Conservation (phyloP, 30 jellyfish, hydroid and myxozoan species). For the Rhopilema esculentum region DNA sequence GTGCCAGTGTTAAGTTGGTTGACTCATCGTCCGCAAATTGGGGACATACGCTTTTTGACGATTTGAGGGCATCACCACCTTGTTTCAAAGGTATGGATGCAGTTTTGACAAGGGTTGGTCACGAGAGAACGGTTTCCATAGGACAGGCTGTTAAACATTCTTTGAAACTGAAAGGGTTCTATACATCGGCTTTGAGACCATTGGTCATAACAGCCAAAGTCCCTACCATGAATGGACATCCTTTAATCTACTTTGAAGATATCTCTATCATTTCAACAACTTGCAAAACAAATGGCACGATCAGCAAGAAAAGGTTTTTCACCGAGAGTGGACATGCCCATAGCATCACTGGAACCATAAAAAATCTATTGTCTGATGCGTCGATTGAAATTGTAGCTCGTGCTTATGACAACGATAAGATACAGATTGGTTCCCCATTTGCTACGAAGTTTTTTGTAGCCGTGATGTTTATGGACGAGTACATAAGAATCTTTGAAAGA, state of each 20-base stretch:
- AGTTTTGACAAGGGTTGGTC: neutral
- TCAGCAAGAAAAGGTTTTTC: neutral
- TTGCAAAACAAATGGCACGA: neutral
- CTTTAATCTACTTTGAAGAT: constrained; percentile 17
- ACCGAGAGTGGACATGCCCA: neutral
- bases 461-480: neutral
- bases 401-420: constrained; percentile 23
- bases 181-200: constrained; percentile 22
- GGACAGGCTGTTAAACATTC: constrained; percentile 3
- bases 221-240: constrained; percentile 6
- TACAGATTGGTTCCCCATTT: constrained; percentile 1
- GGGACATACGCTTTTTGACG: constrained; percentile 47
- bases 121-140: neutral
- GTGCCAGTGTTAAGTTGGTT: constrained; percentile 39
- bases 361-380: constrained; percentile 38
- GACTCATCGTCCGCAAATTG: constrained; percentile 26
- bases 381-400: constrained; percentile 17
- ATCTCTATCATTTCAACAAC: neutral
- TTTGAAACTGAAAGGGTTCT: constrained; percentile 27
- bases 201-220: constrained; percentile 1
- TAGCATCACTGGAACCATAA: neutral
- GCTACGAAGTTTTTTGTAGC: neutral
- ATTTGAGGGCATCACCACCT: constrained; percentile 54
- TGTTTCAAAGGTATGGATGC: constrained; percentile 47
- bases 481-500: neutral